Conservation (phyloP, 2,797 vertebrate species). For the Rhincodon typus region DNA sequence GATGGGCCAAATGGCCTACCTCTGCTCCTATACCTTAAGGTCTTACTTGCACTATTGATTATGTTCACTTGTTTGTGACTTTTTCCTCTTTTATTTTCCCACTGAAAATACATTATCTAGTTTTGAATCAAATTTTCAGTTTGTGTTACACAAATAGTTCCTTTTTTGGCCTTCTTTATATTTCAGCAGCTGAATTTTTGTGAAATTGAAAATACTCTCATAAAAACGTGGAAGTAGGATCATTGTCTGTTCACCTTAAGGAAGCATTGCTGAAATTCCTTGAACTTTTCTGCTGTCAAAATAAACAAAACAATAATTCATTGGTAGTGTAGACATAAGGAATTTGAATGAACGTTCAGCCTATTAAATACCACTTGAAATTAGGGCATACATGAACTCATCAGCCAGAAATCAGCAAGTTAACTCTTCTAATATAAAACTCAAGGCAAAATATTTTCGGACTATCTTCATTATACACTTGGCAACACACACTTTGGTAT, state of each 20-base stretch:
- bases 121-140: background rate
- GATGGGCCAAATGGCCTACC: no score
- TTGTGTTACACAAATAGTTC: background rate
- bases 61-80: no score
- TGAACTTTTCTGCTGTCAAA: background rate
- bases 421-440: background rate
- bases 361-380: background rate
- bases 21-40: no score
- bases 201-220: background rate
- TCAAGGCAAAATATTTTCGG: background rate
- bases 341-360: background rate
- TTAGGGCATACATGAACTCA: background rate
- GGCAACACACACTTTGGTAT: constrained; percentile 10
- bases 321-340: background rate
- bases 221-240: background rate
- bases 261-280: background rate
- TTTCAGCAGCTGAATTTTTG: no score
- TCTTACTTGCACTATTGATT: no score
- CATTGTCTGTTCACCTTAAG: background rate
- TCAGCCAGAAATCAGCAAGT: background rate
- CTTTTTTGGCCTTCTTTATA: background rate
- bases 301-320: background rate
- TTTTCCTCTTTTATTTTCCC: no score
- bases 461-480: constrained; percentile 11
- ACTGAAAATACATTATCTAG: no score